Evolutionary conservation across 2,888 invertebrate genomes (phyloP), one percentile per base, ranked within the genome.

Genomic region (Tipula lateralis): DNA sequence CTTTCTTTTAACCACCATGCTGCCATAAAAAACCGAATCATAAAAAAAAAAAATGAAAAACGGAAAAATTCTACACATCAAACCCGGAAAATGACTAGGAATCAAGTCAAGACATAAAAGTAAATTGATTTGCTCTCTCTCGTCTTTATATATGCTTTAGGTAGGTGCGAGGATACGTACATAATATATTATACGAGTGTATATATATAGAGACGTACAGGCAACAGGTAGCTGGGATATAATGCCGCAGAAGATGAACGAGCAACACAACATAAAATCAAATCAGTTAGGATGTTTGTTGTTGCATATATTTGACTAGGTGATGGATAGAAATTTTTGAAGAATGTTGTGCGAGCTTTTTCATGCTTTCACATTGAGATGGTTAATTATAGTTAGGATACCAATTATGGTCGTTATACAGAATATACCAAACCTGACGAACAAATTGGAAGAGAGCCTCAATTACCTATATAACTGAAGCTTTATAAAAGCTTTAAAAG

Each of bases 1-100:
- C 66, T 66, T 66, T 66, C 24, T 19, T 9, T 66, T n/a, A 44
- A 66, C 66, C 66, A 66, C 24, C 66, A 66, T 12, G 12, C 66
- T 24, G 66, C 24, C 66, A 24, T 66, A 66, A 66, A 66, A 66
- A 66, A 66, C n/a, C 44, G 44, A 50, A 50, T 50, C 44, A 50
- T 50, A 50, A 50, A 50, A 44, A 44, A 16, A 4, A n/a, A 16
- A 16, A 16, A 50, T n/a, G n/a, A n/a, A n/a, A n/a, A 39, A 39
- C 39, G 39, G 7, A 66, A 24, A 66, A 66, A 66, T 24, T 66
- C 66, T 66, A 66, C 66, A 66, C 24, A 24, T 66, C 66, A 66
- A 66, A 66, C 66, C 66, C 66, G 66, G 66, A 66, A 66, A 66
- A 66, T 24, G 66, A 66, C 66, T 66, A 66, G 66, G 66, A 66